phyloP scores from a whole-genome alignment of 2,888 invertebrate genomes.

The Teleiodes luculella region DNA sequence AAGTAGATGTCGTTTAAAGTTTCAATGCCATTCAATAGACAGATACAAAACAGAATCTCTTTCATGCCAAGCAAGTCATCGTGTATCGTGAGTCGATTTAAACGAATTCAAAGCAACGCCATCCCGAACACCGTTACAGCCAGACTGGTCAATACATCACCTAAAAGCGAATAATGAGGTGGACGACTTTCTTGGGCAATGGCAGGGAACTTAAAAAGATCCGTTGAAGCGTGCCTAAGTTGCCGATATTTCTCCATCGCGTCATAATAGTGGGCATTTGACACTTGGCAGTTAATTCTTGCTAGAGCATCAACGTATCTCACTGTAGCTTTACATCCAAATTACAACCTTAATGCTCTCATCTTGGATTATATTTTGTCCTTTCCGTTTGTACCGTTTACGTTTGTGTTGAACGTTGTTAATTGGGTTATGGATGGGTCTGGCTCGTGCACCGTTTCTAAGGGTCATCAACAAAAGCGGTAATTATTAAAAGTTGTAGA shows the following conservation, averaged over 20 bases:
- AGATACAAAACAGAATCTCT: neutral
- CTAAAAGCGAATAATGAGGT: conserved; percentile 45
- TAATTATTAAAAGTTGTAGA: conserved; percentile 27
- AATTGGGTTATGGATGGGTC: conserved; percentile 46
- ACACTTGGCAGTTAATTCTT: conserved; percentile 41
- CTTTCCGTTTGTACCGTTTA: conserved; percentile 8
- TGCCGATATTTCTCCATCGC: conserved; percentile 55
- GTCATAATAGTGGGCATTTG: conserved; percentile 57
- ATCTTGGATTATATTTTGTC: conserved; percentile 9
- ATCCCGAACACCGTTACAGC: conserved; percentile 27
- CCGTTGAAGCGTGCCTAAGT: conserved; percentile 54
- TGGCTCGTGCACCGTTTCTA: conserved; percentile 40
- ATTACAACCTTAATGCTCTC: conserved; percentile 28
- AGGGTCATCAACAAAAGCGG: conserved; percentile 42
- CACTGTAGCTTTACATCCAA: conserved; percentile 18
- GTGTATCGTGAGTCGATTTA: conserved; percentile 34
- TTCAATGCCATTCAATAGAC: neutral
- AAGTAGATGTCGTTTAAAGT: neutral
- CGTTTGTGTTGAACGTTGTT: conserved; percentile 16
- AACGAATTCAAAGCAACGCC: conserved; percentile 33
- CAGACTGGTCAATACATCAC: conserved; percentile 38
- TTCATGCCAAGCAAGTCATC: conserved; percentile 30
- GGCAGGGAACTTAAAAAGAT: conserved; percentile 46
- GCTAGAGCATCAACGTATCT: conserved; percentile 23
- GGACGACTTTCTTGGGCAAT: conserved; percentile 36